Conservation (phyloP, 2,888 invertebrate genomes). For the Antheraea yamamai region DNA sequence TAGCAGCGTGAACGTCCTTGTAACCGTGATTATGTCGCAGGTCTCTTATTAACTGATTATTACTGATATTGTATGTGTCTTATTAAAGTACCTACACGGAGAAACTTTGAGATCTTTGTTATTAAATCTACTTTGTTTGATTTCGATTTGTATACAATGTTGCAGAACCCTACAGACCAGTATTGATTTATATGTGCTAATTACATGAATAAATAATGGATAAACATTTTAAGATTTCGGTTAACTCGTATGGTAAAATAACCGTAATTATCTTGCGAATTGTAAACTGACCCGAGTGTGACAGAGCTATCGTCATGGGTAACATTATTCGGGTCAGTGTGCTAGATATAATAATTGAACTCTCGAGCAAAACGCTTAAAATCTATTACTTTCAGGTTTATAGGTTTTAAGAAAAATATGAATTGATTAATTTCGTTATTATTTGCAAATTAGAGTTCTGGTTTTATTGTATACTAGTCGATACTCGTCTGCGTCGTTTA, state of each 20-base stretch:
- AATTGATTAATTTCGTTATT: neutral
- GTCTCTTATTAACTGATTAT: constrained; percentile 3
- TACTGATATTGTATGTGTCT: neutral
- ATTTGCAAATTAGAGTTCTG: neutral
- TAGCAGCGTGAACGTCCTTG: neutral
- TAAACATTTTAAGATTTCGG: no score
- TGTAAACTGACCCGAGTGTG: neutral
- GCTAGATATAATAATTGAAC: neutral
- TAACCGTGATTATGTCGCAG: neutral
- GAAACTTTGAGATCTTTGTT: neutral
- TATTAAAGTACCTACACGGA: neutral
- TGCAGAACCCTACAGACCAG: no score
- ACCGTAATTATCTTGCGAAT: neutral
- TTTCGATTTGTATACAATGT: neutral
- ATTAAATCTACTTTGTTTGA: neutral
- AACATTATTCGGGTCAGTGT: neutral
- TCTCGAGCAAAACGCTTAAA: neutral
- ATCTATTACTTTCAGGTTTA: neutral
- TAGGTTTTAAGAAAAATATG: neutral
- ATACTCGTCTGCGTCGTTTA: no score
- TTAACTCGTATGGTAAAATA: no score
- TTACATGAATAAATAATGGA: neutral
- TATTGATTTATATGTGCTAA: neutral
- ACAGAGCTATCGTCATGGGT: neutral
- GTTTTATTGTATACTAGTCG: neutral